Conservation (phyloP, 1,140 invertebrate species). For the Laupala kohalensis region DNA sequence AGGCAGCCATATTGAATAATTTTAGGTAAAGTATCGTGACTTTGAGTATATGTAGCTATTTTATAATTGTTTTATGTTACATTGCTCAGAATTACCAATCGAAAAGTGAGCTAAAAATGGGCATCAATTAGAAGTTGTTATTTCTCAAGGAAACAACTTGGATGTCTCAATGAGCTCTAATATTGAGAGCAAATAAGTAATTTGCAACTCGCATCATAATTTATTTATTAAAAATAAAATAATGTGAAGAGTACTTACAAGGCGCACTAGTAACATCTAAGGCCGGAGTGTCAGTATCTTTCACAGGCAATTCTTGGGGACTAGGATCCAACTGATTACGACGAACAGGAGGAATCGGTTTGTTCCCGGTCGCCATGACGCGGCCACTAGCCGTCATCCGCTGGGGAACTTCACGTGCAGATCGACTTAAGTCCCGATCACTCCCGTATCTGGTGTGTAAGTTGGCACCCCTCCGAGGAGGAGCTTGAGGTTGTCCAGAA, state of each 20-base stretch:
- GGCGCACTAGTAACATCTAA: constrained; percentile 32
- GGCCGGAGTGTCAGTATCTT: constrained; percentile 27
- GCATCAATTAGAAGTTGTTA: too few species aligned
- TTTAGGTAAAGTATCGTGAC: too few species aligned
- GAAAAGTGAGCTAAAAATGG: too few species aligned
- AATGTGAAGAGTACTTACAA: constrained; percentile 24
- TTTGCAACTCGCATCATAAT: too few species aligned
- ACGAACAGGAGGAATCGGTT: background rate
- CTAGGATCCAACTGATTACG: constrained; percentile 25
- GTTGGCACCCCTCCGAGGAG: background rate
- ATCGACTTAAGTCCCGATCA: constrained; percentile 31
- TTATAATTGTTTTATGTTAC: too few species aligned
- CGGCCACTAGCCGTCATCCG: constrained; percentile 24
- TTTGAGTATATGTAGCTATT: too few species aligned
- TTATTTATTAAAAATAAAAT: background rate
- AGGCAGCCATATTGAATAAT: too few species aligned
- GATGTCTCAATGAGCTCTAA: too few species aligned
- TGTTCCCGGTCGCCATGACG: background rate
- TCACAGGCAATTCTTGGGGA: constrained; percentile 32
- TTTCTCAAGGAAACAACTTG: too few species aligned
- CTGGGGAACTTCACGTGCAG: constrained; percentile 27
- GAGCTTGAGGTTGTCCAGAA: background rate
- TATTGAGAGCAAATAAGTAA: too few species aligned
- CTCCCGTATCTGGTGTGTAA: constrained; percentile 34
- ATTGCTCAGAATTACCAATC: too few species aligned